Evolutionary conservation across 2,113 vertebrate species (phyloP), one percentile per base, ranked within the genome.

Genomic region (Entosphenus tridentatus): DNA sequence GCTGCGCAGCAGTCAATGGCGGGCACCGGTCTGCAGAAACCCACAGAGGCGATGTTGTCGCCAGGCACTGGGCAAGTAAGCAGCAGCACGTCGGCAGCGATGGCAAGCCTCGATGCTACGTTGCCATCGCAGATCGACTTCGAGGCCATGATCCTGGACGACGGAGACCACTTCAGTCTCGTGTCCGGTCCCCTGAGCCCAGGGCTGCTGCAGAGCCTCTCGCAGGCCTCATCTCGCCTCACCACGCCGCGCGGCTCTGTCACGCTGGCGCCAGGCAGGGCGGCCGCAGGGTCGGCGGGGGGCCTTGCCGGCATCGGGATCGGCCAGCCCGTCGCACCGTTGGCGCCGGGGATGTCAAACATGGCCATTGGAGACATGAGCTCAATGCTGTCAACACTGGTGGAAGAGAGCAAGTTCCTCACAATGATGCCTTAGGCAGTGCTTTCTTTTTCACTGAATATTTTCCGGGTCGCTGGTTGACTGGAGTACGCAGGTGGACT

Each of bases 351-450:
- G 72, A 84, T 92, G 73, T 87, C 88, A 80, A 98, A 98, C 80
- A 98, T 98, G 93, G 93, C 93, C 18, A 96, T 97, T 1, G 93
- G 93, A 11, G 91, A 98, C 74, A 98, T 98, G 93, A 97, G 81
- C 81, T 97, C 92, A 68, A 91, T 98, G 93, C 83, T 98, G 69
- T 95, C 87, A 57, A 92, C 92, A 5, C 78, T 98, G 78, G 92
- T 88, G 0, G 92, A 98, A 76, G 93, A 98, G 78, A 98, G 80
- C 81, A 96, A 89, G 80, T 91, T 97, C 77, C 82, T 97, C 70
- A 97, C 92, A 74, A 81, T 97, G 86, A 95, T 96, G 77, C 88
- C 86, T 39, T 39, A 39, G 39, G 39, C 5, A 3, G 39, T 39
- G 39, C 39, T 39, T 39, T 39, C 39, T 39, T 39, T 39, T 39